Evolutionary conservation across 2,113 vertebrate genomes (phyloP).

Genomic region (Otolemur garnettii): DNA sequence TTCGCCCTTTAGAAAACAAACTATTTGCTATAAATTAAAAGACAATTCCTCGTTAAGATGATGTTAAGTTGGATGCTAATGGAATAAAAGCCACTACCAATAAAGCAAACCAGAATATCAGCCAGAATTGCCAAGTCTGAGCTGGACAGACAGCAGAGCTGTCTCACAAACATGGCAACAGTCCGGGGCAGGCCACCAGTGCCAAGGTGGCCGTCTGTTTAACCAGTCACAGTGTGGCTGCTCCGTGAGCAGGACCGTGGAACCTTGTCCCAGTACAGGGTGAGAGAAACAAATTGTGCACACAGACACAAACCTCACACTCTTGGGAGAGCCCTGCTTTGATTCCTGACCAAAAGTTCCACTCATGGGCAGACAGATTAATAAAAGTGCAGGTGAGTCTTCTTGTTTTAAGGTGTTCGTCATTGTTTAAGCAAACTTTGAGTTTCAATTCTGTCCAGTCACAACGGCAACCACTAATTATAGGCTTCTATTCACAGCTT

Average conservation of each 20-base stretch:
- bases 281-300: background rate
- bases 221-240: background rate
- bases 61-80: background rate
- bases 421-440: background rate
- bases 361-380: background rate
- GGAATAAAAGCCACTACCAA: background rate
- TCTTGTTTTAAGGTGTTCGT: background rate
- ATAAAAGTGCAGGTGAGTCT: background rate
- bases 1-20: conserved; percentile 9
- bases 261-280: too few species aligned
- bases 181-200: rapidly evolving
- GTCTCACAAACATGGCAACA: background rate
- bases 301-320: background rate
- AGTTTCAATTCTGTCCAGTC: conserved; percentile 4
- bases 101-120: background rate
- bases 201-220: too few species aligned
- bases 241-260: background rate
- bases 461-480: background rate
- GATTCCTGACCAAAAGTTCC: background rate
- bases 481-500: background rate
- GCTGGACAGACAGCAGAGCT: rapidly evolving
- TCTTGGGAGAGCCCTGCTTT: background rate
- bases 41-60: background rate
- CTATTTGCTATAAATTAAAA: conserved; percentile 23
- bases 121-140: background rate